A percentile compares a stretch with the other conserved stretches of the same genome.
These are phyloP conservation scores for Bergia sp. DNA, from an alignment of 92 coral and sea anemone species.

Conservation along the genomic window DNA sequence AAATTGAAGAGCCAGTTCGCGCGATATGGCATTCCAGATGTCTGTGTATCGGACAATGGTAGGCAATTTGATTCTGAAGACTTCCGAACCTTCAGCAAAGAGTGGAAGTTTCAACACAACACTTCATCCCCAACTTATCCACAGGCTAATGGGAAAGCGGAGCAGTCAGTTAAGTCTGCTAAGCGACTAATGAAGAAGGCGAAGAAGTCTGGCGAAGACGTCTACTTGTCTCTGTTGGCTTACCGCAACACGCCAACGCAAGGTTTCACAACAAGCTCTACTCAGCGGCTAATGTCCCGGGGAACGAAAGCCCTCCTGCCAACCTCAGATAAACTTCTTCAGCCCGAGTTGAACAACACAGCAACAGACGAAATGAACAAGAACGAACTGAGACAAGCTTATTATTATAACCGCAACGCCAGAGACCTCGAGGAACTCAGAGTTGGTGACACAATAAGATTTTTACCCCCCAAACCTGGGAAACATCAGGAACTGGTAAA, in stretches of 20 bases:
- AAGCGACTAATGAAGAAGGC: constrained; percentile 6
- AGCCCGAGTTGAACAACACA: neutral
- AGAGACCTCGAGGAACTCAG: neutral
- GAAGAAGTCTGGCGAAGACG: neutral
- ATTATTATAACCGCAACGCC: neutral
- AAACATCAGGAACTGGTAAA: neutral
- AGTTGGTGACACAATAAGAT: neutral
- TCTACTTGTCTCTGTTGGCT: neutral
- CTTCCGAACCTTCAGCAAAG: constrained; percentile 6
- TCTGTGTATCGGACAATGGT: constrained; percentile 20
- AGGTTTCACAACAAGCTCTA: neutral
- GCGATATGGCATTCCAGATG: constrained; percentile 28
- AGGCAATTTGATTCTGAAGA: constrained; percentile 12
- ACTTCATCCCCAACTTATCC: neutral
- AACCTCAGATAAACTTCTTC: neutral
- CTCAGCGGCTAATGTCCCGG: neutral
- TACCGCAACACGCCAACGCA: constrained; percentile 3
- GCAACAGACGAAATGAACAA: neutral
- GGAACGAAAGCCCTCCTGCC: neutral
- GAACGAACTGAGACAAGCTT: neutral
- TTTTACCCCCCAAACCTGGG: neutral
- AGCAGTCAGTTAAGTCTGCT: constrained; percentile 6
- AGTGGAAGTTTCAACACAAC: constrained; percentile 5
- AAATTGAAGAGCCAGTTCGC: constrained; percentile 6
- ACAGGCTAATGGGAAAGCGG: neutral